Base-by-base conservation (phyloP, 2,113 vertebrate genomes). In the Brachypodius melanocephalos region DNA sequence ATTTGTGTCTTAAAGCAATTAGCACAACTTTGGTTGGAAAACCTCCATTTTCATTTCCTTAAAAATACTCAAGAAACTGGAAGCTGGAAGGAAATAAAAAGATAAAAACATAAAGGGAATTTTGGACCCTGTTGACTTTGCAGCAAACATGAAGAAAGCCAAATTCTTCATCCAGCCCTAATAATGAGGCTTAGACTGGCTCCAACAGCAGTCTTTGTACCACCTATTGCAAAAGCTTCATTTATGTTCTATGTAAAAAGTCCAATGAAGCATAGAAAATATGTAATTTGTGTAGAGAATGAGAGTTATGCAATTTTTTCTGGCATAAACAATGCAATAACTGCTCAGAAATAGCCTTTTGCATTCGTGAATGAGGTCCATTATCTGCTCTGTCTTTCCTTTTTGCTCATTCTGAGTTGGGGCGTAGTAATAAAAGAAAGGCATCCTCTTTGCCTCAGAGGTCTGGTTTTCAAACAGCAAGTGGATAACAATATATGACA, bases 241-340 rank as follows among this genome's bases (percentile, higher is more conserved):
- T 95, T 97, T 95, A 89, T 83, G 48, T 82, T 88, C 91, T 93
- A 61, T 66, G 85, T 78, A 92, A 96, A 93, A 94, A 89, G 85
- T 84, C 88, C 91, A 96, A 62, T 79, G 94, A 97, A 96, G 88
- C 93, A 94, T 80, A 90, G 83, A 93, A 96, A 95, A 85, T 92
- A 86, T 85, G 71, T 78, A 90, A 96, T 96, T 95, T 96, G 76
- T 89, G 36, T 52, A 94, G 71, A 88, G 69, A 96, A 94, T 91
- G 55, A 83, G 75, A 93, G 90, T 92, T 93, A 85, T 43, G 48
- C 57, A 90, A 66, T 93, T 92, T 95, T 95, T 95, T 32, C 65
- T 95, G 88, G 90, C 96, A 96, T 93, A 96, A 97, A 96, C 95
- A 96, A 95, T 94, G 88, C 80, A 89, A 52, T 85, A 94, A 89